These are phyloP conservation scores for Apotomis betuletana DNA, from an alignment of 2,888 invertebrate species.

Conservation along the genomic window DNA sequence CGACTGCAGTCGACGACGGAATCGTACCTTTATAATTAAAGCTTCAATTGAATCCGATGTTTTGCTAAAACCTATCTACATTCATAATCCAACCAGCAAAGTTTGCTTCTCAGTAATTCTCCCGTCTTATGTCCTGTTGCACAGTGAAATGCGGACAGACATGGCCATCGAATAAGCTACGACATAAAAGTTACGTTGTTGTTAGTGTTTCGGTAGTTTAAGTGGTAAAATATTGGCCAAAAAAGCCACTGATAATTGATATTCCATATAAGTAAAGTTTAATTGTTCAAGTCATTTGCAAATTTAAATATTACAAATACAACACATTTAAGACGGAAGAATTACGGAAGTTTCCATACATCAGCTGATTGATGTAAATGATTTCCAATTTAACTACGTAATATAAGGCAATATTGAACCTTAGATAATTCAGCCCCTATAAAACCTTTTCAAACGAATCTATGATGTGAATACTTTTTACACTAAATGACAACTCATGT, in stretches of 20 bases:
- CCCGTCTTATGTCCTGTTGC: not conserved
- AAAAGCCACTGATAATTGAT: no score
- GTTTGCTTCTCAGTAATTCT: not conserved
- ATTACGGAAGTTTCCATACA: not conserved
- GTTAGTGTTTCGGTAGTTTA: no score
- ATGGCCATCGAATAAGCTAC: no score
- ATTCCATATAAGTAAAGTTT: no score
- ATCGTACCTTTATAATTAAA: not conserved
- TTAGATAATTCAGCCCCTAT: constrained; percentile 20
- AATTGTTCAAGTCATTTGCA: no score
- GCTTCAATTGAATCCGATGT: not conserved
- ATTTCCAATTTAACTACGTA: constrained; percentile 49
- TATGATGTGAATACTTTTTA: constrained; percentile 10
- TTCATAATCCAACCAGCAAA: not conserved
- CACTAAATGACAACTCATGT: not conserved
- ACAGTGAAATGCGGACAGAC: not conserved
- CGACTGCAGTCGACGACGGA: not conserved
- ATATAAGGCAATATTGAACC: constrained; percentile 57
- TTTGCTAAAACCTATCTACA: constrained; percentile 16
- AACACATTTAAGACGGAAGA: not conserved
- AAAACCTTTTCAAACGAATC: not conserved
- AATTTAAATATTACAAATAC: no score
- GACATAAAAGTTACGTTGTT: no score
- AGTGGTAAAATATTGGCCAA: no score
- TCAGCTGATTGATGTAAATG: not conserved